Evolutionary conservation across 2,113 vertebrate genomes (phyloP).

Genomic region (Syrrhaptes paradoxus): DNA sequence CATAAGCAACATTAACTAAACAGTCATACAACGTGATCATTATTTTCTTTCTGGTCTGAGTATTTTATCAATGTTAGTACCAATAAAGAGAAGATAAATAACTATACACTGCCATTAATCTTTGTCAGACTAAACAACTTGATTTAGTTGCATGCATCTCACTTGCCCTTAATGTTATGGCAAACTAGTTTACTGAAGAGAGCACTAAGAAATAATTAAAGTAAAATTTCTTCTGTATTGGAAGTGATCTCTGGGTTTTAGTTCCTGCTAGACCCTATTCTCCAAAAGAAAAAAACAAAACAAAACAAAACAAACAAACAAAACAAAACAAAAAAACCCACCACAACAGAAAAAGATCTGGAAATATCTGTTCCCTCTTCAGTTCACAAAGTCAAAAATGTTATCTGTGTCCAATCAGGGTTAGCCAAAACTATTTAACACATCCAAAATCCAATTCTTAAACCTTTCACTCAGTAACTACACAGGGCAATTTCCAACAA

Average conservation of each 20-base stretch:
- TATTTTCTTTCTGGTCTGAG: background rate
- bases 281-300: background rate
- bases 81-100: background rate
- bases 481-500: background rate
- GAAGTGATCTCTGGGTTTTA: background rate
- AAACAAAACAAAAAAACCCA: background rate
- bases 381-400: background rate
- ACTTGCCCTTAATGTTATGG: background rate
- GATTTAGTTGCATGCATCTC: background rate
- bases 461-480: background rate
- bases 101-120: background rate
- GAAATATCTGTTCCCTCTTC: background rate
- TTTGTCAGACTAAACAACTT: background rate
- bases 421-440: background rate
- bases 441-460: background rate
- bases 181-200: background rate
- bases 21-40: background rate
- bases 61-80: background rate
- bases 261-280: background rate
- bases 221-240: background rate
- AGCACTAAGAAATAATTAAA: background rate
- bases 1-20: background rate
- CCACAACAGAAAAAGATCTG: background rate
- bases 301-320: background rate
- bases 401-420: background rate